Conservation (phyloP, 2,888 invertebrate species). For the Abrostola triplasia region DNA sequence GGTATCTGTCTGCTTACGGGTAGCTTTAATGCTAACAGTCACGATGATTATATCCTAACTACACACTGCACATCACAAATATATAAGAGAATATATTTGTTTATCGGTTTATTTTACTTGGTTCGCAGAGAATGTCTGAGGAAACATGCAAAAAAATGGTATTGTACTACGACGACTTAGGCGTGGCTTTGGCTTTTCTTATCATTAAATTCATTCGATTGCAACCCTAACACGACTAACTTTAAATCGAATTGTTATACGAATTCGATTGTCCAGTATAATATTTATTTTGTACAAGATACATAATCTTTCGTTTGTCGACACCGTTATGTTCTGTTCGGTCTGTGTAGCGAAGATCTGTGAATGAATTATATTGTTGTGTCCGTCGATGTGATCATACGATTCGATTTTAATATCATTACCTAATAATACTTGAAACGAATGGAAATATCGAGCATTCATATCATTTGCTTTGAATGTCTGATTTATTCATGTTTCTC, state of each 20-base stretch:
- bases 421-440: slow-evolving; percentile 47
- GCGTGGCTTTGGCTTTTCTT: slow-evolving; percentile 87
- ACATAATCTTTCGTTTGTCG: slow-evolving; percentile 69
- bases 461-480: slow-evolving; percentile 86
- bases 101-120: slow-evolving; percentile 86
- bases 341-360: slow-evolving; percentile 83
- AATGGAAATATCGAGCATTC: slow-evolving; percentile 60
- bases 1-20: slow-evolving; percentile 56
- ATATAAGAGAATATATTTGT: slow-evolving; percentile 62
- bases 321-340: slow-evolving; percentile 81
- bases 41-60: slow-evolving; percentile 61
- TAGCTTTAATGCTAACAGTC: slow-evolving; percentile 61
- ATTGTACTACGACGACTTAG: slow-evolving; percentile 86
- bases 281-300: slow-evolving; percentile 66
- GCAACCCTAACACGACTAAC: slow-evolving; percentile 86
- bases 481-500: slow-evolving; percentile 71
- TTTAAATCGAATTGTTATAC: slow-evolving; percentile 76
- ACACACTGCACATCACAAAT: slow-evolving; percentile 63
- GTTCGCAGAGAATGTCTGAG: slow-evolving; percentile 95
- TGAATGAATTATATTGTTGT: slow-evolving; percentile 79
- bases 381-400: slow-evolving; percentile 81
- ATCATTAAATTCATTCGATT: slow-evolving; percentile 84
- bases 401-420: slow-evolving; percentile 62
- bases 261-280: slow-evolving; percentile 71
- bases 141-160: slow-evolving; percentile 95